Evolutionary conservation across 2,113 vertebrate genomes (phyloP).

Genomic region (Amblyopsis rosae): DNA sequence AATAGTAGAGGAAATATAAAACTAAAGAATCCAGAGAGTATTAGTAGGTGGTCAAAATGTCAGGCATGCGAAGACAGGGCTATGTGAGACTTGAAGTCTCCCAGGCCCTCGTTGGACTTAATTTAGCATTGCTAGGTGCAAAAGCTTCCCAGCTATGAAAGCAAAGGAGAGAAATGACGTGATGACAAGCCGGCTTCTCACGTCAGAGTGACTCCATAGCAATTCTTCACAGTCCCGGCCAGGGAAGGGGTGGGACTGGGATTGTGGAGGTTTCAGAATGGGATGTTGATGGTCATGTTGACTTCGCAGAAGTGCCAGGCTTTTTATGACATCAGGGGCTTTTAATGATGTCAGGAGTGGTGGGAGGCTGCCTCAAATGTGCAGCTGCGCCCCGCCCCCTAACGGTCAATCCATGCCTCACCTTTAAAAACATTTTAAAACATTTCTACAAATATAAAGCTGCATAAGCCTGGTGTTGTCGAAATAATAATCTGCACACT

Average conservation of each 20-base stretch:
- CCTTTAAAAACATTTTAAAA: too few species aligned
- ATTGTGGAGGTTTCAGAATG: constrained; percentile 21
- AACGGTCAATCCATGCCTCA: too few species aligned
- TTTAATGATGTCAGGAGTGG: too few species aligned
- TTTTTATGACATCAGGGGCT: too few species aligned
- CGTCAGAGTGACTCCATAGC: constrained; percentile 42
- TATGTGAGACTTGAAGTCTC: constrained; percentile 32
- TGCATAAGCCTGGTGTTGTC: constrained; percentile 1
- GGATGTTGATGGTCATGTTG: too few species aligned
- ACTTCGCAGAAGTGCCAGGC: too few species aligned
- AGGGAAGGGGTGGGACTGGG: constrained; percentile 11
- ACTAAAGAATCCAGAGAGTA: constrained; percentile 35
- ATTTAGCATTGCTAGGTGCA: constrained; percentile 32
- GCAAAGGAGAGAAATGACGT: constrained; percentile 51
- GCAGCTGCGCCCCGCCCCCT: too few species aligned
- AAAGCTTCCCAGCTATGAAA: constrained; percentile 58
- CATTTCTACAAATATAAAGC: neutral
- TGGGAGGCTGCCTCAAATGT: too few species aligned
- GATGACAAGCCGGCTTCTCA: constrained; percentile 50
- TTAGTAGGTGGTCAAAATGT: constrained; percentile 50
- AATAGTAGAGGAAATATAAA: constrained; percentile 6
- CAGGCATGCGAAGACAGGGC: constrained; percentile 35
- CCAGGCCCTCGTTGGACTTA: constrained; percentile 28
- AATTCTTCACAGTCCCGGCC: constrained; percentile 45
- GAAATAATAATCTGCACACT: constrained; percentile 14